Conservation (phyloP, 2,888 invertebrate species). For the Arrhopalites spinosus region DNA sequence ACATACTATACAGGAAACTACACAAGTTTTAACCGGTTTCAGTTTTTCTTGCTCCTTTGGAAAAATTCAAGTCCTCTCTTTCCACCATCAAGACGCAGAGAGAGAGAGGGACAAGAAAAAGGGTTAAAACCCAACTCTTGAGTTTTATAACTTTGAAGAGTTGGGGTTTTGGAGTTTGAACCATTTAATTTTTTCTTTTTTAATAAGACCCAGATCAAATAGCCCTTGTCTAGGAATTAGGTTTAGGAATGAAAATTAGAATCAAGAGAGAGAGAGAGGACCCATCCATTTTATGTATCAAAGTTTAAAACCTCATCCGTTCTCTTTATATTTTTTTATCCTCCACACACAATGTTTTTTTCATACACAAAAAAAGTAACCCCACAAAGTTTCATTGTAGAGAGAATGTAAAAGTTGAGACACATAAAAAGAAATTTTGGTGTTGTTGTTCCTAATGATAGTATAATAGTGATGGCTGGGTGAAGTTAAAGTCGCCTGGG, state of each 20-base stretch:
- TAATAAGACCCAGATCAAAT: background rate
- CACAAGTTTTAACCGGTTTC: background rate
- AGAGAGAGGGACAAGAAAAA: too few relatives aligned
- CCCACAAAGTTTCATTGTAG: too few relatives aligned
- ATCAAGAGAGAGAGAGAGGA: background rate
- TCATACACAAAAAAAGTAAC: too few relatives aligned
- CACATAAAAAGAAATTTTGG: too few relatives aligned
- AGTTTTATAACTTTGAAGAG: background rate
- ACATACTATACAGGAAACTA: background rate
- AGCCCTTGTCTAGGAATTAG: background rate
- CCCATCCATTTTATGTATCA: too few relatives aligned
- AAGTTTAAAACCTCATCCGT: too few relatives aligned
- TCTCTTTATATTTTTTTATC: too few relatives aligned
- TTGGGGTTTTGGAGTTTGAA: background rate
- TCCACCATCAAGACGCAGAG: too few relatives aligned
- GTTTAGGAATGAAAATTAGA: background rate
- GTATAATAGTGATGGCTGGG: too few relatives aligned
- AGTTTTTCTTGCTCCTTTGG: background rate
- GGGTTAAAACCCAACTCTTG: background rate
- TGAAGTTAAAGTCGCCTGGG: background rate
- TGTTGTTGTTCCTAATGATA: background rate
- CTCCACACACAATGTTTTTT: too few relatives aligned
- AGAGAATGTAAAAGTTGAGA: too few relatives aligned
- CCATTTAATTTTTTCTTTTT: slow-evolving; percentile 1
- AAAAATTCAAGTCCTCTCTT: background rate